These are phyloP conservation scores for Chrysaora quinquecirrha DNA, from an alignment of 30 jellyfish, hydroid and myxozoan genomes.

Conservation along the genomic window DNA sequence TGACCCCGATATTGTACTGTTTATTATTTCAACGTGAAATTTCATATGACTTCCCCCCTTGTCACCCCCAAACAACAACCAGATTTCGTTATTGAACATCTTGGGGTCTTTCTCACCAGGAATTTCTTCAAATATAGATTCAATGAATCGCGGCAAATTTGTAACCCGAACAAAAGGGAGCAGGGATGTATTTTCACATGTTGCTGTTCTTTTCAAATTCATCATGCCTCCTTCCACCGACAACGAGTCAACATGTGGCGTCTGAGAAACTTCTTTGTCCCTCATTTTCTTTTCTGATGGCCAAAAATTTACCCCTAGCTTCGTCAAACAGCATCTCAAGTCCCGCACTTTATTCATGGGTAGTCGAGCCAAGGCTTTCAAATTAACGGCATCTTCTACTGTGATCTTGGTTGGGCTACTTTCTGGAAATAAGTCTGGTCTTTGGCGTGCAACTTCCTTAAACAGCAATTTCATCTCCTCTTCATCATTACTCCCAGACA, in stretches of 20 bases:
- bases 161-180: neutral
- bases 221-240: too few species aligned
- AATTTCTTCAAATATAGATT: too few species aligned
- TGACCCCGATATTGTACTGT: too few species aligned
- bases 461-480: neutral
- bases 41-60: slow-evolving; percentile 31
- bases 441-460: neutral
- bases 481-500: neutral
- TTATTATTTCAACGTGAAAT: too few species aligned
- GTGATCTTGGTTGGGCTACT: too few species aligned
- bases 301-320: too few species aligned
- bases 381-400: too few species aligned
- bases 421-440: neutral
- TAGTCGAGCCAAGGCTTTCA: slow-evolving; percentile 33
- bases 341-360: slow-evolving; percentile 17
- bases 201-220: too few species aligned
- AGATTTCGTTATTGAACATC: slow-evolving; percentile 19
- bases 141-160: neutral
- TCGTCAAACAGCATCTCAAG: neutral
- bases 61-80: slow-evolving; percentile 31
- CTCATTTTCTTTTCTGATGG: too few species aligned
- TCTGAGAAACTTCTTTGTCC: too few species aligned
- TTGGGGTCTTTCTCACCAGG: too few species aligned
- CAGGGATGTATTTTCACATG: too few species aligned
- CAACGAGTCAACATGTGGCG: slow-evolving; percentile 2